phyloP scores from a whole-genome alignment of 2,888 invertebrate species.

The Nomada flava region DNA sequence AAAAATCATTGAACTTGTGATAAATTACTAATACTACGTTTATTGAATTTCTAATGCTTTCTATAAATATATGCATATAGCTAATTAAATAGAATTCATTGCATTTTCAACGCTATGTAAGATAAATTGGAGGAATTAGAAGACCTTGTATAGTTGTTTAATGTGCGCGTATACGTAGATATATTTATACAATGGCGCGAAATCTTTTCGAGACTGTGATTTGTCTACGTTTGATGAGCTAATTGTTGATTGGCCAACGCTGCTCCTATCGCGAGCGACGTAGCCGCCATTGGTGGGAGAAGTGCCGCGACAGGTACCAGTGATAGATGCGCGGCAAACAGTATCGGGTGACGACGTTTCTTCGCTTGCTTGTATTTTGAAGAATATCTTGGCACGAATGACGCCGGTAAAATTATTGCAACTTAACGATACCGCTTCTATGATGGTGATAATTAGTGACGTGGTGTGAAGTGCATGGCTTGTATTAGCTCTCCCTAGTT shows the following conservation, averaged over 20 bases:
- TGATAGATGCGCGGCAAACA: constrained; percentile 57
- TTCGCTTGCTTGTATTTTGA: neutral
- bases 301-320: constrained; percentile 40
- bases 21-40: too few relatives aligned
- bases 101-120: too few relatives aligned
- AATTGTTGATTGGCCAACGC: neutral
- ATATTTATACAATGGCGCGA: constrained; percentile 24
- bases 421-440: constrained; percentile 4
- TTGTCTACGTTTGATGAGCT: constrained; percentile 1
- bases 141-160: too few relatives aligned
- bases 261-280: constrained; percentile 11
- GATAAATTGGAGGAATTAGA: too few relatives aligned
- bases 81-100: too few relatives aligned
- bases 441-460: constrained; percentile 26
- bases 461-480: constrained; percentile 41
- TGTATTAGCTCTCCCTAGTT: neutral
- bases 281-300: constrained; percentile 37
- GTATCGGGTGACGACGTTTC: constrained; percentile 30
- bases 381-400: constrained; percentile 32
- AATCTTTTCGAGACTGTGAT: constrained; percentile 1
- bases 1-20: too few relatives aligned
- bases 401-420: constrained; percentile 37
- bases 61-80: too few relatives aligned
- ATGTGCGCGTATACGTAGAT: too few relatives aligned
- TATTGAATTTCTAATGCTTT: too few relatives aligned